Conservation (phyloP, 2,113 vertebrate species). For the Theropithecus gelada region DNA sequence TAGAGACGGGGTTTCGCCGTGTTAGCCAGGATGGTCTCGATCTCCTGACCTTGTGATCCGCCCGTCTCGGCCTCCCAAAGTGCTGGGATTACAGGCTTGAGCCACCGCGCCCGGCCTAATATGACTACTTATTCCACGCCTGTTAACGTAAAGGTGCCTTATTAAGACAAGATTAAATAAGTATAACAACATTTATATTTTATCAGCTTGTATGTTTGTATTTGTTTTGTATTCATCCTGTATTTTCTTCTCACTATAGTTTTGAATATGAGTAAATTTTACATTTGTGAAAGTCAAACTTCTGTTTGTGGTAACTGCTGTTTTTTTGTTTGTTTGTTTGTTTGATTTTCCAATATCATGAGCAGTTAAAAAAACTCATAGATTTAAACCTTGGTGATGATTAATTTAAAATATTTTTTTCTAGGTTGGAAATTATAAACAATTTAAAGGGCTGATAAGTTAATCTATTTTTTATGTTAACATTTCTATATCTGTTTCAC, state of each 20-base stretch:
- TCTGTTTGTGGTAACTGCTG: background rate
- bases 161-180: background rate
- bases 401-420: background rate
- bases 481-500: background rate
- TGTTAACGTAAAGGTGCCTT: rapidly evolving
- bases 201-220: background rate
- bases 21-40: too few species aligned
- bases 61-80: too few species aligned
- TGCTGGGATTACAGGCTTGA: too few species aligned
- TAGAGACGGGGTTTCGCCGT: too few species aligned
- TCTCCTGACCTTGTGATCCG: too few species aligned
- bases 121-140: background rate
- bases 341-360: background rate
- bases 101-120: too few species aligned
- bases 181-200: background rate
- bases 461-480: background rate
- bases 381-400: background rate
- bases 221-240: background rate
- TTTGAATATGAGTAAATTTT: background rate
- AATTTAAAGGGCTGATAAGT: background rate
- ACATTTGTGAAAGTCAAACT: constrained; percentile 2
- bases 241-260: background rate
- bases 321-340: background rate
- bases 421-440: background rate
- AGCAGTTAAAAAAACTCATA: background rate